A percentile compares a stretch with the other conserved stretches of the same genome.
These are phyloP conservation scores for Nymphalis urticae DNA, from an alignment of 2,888 invertebrate species.

Conservation along the genomic window DNA sequence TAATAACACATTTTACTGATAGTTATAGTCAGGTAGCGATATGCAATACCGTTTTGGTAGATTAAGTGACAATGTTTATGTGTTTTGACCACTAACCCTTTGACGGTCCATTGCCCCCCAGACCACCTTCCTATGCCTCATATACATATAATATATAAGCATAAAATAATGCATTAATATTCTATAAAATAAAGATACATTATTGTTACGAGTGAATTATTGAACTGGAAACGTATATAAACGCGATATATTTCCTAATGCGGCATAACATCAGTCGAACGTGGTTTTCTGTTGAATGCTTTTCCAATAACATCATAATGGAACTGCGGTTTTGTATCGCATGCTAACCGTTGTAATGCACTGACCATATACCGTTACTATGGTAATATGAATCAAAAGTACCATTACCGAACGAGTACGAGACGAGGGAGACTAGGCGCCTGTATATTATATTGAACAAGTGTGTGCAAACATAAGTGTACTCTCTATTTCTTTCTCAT, in stretches of 20 bases:
- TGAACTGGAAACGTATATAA: conserved; percentile 3
- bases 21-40: too few species aligned
- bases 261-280: conserved; percentile 7
- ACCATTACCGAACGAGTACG: neutral
- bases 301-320: conserved; percentile 23
- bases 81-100: too few species aligned
- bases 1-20: too few species aligned
- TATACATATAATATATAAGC: too few species aligned
- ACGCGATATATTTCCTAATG: conserved; percentile 5
- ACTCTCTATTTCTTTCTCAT: too few species aligned
- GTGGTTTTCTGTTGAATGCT: conserved; percentile 16
- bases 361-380: neutral
- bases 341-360: neutral
- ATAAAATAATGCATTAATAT: too few species aligned
- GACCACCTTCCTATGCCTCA: too few species aligned
- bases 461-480: too few species aligned
- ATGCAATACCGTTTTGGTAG: too few species aligned
- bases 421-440: neutral
- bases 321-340: conserved; percentile 6
- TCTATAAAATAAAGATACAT: neutral
- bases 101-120: too few species aligned
- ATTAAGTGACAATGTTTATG: too few species aligned
- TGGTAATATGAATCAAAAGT: neutral
- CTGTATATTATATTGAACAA: too few species aligned
- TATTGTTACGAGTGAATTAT: neutral